These are phyloP conservation scores for Tor tambroides DNA, from an alignment of 2,113 vertebrate species.

Conservation along the genomic window DNA sequence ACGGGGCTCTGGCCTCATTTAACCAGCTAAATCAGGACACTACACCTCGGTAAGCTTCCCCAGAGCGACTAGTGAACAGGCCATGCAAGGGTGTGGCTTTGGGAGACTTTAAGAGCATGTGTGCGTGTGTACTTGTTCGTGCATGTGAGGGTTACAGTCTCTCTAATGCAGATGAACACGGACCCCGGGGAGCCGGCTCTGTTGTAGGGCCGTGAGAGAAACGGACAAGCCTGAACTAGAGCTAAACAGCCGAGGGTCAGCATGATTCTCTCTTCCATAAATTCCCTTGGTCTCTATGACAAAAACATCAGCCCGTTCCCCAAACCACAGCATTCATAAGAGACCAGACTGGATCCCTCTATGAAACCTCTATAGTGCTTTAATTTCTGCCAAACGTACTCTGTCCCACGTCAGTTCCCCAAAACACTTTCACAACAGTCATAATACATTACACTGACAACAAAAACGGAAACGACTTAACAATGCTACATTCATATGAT, in stretches of 20 bases:
- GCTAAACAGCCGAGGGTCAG: constrained; percentile 24
- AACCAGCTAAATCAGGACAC: constrained; percentile 48
- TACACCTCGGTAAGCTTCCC: constrained; percentile 33
- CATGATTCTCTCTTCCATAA: not conserved
- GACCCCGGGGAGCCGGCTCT: constrained; percentile 9
- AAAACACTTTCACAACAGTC: constrained; percentile 6
- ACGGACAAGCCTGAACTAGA: constrained; percentile 23
- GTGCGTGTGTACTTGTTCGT: constrained; percentile 22
- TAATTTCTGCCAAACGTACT: not conserved
- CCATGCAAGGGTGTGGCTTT: constrained; percentile 32
- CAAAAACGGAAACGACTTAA: not conserved
- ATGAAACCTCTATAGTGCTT: constrained; percentile 18
- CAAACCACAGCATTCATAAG: constrained; percentile 8
- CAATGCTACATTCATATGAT: constrained; percentile 17
- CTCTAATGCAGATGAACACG: constrained; percentile 23
- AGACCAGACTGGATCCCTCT: not conserved
- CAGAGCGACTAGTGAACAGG: constrained; percentile 37
- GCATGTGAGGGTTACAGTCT: constrained; percentile 29
- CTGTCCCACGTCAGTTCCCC: constrained; percentile 10
- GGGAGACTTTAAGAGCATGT: constrained; percentile 30
- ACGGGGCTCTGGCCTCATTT: constrained; percentile 41
- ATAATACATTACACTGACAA: constrained; percentile 18
- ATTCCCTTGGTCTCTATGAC: not conserved
- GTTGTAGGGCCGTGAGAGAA: constrained; percentile 33
- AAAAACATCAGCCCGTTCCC: not conserved